These are phyloP conservation scores for Hycleus phaleratus DNA, from an alignment of 1,140 invertebrate genomes.

Conservation along the genomic window DNA sequence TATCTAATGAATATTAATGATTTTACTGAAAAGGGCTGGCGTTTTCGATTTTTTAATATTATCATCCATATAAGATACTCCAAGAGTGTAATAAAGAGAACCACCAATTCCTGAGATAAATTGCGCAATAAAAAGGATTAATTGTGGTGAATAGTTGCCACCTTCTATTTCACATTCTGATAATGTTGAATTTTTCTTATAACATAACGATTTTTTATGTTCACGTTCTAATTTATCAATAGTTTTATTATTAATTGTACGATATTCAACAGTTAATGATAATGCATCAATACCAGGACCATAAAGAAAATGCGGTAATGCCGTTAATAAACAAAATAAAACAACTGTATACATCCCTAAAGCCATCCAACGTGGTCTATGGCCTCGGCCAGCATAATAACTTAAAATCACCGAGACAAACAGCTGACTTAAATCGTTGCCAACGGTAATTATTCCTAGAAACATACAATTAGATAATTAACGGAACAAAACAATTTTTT, in stretches of 20 bases:
- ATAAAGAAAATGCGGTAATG: conserved; percentile 65
- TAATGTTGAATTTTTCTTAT: conserved; percentile 23
- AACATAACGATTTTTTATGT: conserved; percentile 40
- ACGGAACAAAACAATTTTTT: neutral
- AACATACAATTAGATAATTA: conserved; percentile 9
- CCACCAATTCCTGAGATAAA: conserved; percentile 59
- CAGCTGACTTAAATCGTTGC: conserved; percentile 57
- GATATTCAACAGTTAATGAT: conserved; percentile 55
- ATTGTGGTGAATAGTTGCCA: conserved; percentile 51
- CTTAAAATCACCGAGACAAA: conserved; percentile 53
- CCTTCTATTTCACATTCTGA: conserved; percentile 48
- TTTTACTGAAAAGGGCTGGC: conserved; percentile 54
- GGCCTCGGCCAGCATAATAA: conserved; percentile 59
- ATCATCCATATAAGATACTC: conserved; percentile 64
- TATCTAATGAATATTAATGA: conserved; percentile 14
- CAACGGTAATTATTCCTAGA: conserved; percentile 60
- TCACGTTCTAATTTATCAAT: conserved; percentile 36
- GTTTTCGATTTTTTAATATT: conserved; percentile 64
- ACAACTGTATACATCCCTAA: conserved; percentile 62
- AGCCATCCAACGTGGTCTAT: conserved; percentile 65
- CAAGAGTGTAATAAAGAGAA: conserved; percentile 57
- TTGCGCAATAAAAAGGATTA: conserved; percentile 55
- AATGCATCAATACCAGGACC: conserved; percentile 62
- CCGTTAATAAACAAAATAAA: conserved; percentile 59
- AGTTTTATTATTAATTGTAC: conserved; percentile 40